Conservation (phyloP, 30 jellyfish, hydroid and myxozoan genomes). For the Catostylus mosaicus region DNA sequence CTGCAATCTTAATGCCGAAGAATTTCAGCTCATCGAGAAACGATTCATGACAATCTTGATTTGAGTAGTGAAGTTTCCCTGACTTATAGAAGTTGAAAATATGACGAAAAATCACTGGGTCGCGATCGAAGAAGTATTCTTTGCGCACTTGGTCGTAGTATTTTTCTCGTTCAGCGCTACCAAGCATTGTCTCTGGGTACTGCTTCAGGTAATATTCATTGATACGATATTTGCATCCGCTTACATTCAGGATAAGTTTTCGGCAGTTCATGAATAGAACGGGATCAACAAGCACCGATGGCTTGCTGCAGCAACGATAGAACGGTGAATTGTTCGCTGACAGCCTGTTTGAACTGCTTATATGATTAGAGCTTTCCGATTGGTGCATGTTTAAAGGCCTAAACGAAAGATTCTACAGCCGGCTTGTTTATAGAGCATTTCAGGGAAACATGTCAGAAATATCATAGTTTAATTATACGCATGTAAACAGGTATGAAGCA, state of each 20-base stretch:
- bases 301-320: constrained; percentile 76
- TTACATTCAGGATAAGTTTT: constrained; percentile 78
- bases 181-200: constrained; percentile 94
- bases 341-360: constrained; percentile 50
- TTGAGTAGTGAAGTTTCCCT: constrained; percentile 87
- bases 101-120: constrained; percentile 90
- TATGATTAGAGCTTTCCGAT: constrained; percentile 48
- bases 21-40: constrained; percentile 87
- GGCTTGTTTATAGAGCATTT: not conserved
- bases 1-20: constrained; percentile 75
- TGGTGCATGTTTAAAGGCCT: constrained; percentile 29
- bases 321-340: constrained; percentile 38
- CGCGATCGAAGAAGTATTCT: constrained; percentile 97
- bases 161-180: constrained; percentile 71
- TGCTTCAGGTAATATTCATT: constrained; percentile 82
- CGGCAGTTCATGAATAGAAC: constrained; percentile 78
- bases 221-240: constrained; percentile 90
- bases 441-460: not conserved
- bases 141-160: constrained; percentile 76
- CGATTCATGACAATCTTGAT: constrained; percentile 92
- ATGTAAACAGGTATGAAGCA: not conserved
- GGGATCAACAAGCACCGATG: constrained; percentile 84
- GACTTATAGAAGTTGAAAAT: constrained; percentile 89
- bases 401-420: not conserved
- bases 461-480: not conserved